A percentile compares a stretch with the other conserved stretches of the same genome.
Evolutionary conservation across 2,797 vertebrate genomes (phyloP).

Genomic region (Triplophysa yarkandensis): DNA sequence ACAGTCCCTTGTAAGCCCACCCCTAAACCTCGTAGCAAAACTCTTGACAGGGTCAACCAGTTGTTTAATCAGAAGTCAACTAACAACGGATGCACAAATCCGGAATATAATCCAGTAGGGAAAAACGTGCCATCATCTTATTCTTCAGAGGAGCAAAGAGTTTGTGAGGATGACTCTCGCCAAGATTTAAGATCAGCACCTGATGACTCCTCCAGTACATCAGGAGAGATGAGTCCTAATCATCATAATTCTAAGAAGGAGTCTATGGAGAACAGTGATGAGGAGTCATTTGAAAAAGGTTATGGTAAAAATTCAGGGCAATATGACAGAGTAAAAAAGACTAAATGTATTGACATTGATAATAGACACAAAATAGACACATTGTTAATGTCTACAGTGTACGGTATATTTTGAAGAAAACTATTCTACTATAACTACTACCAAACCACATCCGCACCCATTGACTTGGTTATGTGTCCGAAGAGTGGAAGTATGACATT

Average conservation of each 20-base stretch:
- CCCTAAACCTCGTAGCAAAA: constrained; percentile 71
- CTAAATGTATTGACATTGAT: too few relatives aligned
- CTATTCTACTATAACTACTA: too few relatives aligned
- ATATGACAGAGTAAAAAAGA: not conserved
- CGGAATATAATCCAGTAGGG: constrained; percentile 17
- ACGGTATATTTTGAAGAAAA: too few relatives aligned
- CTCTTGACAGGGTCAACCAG: constrained; percentile 64
- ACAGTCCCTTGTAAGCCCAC: constrained; percentile 62
- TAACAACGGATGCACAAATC: constrained; percentile 27
- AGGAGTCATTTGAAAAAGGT: constrained; percentile 53
- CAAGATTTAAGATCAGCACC: not conserved
- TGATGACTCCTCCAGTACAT: constrained; percentile 40
- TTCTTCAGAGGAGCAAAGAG: constrained; percentile 23
- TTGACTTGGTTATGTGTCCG: too few relatives aligned
- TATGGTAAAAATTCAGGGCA: constrained; percentile 61
- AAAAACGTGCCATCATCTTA: constrained; percentile 15
- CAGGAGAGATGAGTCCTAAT: constrained; percentile 38
- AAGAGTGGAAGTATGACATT: too few relatives aligned
- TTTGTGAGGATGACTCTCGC: constrained; percentile 7
- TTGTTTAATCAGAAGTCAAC: constrained; percentile 59
- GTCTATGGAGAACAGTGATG: constrained; percentile 55
- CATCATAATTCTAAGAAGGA: constrained; percentile 35
- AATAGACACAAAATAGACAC: too few relatives aligned
- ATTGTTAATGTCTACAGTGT: too few relatives aligned
- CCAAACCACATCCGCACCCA: too few relatives aligned